These are phyloP conservation scores for Drosophila prosaltans DNA, from an alignment of 1,140 invertebrate species.

Conservation along the genomic window DNA sequence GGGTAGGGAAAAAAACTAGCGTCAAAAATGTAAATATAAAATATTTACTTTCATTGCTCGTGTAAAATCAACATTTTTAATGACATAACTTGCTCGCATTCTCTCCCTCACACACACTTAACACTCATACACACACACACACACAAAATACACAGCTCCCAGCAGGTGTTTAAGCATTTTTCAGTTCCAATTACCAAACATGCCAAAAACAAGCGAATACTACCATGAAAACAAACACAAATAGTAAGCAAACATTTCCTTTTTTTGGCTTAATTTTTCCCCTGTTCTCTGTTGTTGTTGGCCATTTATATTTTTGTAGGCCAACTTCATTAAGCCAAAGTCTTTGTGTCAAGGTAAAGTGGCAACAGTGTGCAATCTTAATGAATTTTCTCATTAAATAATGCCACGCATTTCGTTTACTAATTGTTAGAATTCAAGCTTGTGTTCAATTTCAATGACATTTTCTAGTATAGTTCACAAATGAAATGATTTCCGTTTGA, in stretches of 20 bases:
- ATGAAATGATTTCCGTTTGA: neutral
- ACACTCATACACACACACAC: slow-evolving; percentile 13
- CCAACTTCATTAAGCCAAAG: slow-evolving; percentile 69
- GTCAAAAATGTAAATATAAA: slow-evolving; percentile 80
- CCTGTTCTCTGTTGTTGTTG: neutral
- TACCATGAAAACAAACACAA: slow-evolving; percentile 10
- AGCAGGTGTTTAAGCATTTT: slow-evolving; percentile 71
- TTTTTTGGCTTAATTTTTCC: neutral
- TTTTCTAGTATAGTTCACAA: neutral
- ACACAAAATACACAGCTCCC: slow-evolving; percentile 19
- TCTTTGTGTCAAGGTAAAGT: neutral
- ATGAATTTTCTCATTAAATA: slow-evolving; percentile 69
- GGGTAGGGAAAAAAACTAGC: slow-evolving; percentile 65
- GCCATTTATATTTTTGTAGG: slow-evolving; percentile 64
- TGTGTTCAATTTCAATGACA: slow-evolving; percentile 24
- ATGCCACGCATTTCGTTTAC: slow-evolving; percentile 43
- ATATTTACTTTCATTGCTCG: slow-evolving; percentile 73
- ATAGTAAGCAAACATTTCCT: slow-evolving; percentile 12
- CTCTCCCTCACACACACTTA: neutral
- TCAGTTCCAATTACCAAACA: slow-evolving; percentile 70
- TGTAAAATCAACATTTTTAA: slow-evolving; percentile 78
- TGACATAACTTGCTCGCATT: slow-evolving; percentile 52
- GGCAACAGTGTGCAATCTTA: slow-evolving; percentile 32
- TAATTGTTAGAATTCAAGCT: slow-evolving; percentile 10
- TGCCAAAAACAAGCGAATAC: slow-evolving; percentile 57